These are phyloP conservation scores for Contarinia nasturtii DNA, from an alignment of 1,140 invertebrate genomes.

Conservation along the genomic window DNA sequence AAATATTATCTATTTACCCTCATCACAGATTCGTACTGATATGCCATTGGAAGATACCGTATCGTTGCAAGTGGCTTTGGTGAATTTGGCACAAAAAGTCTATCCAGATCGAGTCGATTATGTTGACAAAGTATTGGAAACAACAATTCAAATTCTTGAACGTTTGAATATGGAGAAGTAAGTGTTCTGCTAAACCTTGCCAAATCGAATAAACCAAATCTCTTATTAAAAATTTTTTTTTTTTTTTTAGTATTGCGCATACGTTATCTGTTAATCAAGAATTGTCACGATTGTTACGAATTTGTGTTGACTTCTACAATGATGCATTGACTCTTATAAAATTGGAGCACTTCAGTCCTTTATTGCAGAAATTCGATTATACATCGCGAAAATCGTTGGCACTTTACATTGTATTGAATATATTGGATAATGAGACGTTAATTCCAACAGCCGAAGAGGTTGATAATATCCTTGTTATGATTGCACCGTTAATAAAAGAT, in stretches of 20 bases:
- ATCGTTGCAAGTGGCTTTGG: slow-evolving; percentile 82
- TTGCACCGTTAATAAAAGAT: slow-evolving; percentile 73
- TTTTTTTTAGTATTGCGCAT: slow-evolving; percentile 15
- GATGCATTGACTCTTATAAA: slow-evolving; percentile 73
- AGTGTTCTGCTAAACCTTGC: slow-evolving; percentile 12
- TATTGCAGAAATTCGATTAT: slow-evolving; percentile 81
- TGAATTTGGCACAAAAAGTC: slow-evolving; percentile 90
- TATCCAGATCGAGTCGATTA: slow-evolving; percentile 89
- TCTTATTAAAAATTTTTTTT: too few relatives aligned
- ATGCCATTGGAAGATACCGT: slow-evolving; percentile 94
- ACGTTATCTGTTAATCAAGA: slow-evolving; percentile 33
- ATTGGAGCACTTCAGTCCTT: slow-evolving; percentile 63
- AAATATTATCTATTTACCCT: too few relatives aligned
- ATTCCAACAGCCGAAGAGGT: slow-evolving; percentile 77
- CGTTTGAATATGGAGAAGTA: slow-evolving; percentile 57
- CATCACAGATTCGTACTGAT: slow-evolving; percentile 51
- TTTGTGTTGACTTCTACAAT: slow-evolving; percentile 89
- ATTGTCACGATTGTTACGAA: slow-evolving; percentile 77
- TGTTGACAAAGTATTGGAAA: slow-evolving; percentile 86
- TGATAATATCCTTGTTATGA: slow-evolving; percentile 56
- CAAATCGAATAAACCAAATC: slow-evolving; percentile 3
- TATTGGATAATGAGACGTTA: slow-evolving; percentile 48
- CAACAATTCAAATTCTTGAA: slow-evolving; percentile 71
- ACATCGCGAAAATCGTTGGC: slow-evolving; percentile 72
- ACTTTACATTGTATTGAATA: slow-evolving; percentile 45